These are phyloP conservation scores for Pterostichus madidus DNA, from an alignment of 2,888 invertebrate genomes.

Conservation along the genomic window DNA sequence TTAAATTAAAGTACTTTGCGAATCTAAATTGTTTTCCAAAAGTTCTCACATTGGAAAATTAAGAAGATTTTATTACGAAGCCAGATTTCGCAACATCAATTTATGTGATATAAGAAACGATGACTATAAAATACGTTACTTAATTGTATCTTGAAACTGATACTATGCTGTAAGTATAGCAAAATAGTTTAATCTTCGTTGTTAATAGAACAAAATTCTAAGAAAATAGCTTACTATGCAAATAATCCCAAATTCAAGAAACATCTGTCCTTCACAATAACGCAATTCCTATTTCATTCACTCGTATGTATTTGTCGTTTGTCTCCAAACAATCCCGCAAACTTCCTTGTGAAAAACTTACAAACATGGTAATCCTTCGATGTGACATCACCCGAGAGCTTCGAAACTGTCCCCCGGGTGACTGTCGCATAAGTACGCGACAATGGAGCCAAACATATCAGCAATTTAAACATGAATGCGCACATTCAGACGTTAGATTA, in stretches of 20 bases:
- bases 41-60: too few relatives aligned
- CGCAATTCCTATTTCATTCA: constrained; percentile 35
- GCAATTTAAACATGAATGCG: constrained; percentile 65
- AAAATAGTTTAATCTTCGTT: too few relatives aligned
- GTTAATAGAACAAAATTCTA: background rate
- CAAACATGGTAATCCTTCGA: constrained; percentile 37
- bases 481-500: constrained; percentile 65
- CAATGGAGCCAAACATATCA: constrained; percentile 72
- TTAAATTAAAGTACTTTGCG: too few relatives aligned
- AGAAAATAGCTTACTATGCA: constrained; percentile 32
- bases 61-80: too few relatives aligned
- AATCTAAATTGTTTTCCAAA: too few relatives aligned
- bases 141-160: too few relatives aligned
- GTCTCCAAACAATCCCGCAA: background rate
- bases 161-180: too few relatives aligned
- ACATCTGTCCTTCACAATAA: constrained; percentile 23
- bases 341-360: constrained; percentile 38
- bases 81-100: too few relatives aligned
- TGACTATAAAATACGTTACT: too few relatives aligned
- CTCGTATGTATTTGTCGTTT: constrained; percentile 11
- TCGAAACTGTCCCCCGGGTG: constrained; percentile 1
- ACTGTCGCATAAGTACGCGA: constrained; percentile 72
- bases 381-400: constrained; percentile 7
- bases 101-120: too few relatives aligned
- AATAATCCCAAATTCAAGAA: constrained; percentile 32